phyloP scores from a whole-genome alignment of 2,113 vertebrate species.

The Morphnarchus princeps region DNA sequence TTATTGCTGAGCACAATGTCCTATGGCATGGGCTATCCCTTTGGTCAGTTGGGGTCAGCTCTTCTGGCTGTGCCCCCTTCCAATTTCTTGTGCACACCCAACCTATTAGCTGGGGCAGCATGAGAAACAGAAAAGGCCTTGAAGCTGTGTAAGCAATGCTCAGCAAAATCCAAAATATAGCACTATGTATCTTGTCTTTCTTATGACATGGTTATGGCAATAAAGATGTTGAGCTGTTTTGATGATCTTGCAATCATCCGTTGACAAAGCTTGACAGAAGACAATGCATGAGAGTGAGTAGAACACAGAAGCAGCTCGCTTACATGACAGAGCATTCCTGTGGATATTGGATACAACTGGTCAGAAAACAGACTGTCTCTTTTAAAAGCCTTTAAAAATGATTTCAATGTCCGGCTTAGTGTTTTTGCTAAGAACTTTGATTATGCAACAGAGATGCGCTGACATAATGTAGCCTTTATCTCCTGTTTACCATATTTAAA shows the following conservation, averaged over 20 bases:
- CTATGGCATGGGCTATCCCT: background rate
- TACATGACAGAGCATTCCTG: background rate
- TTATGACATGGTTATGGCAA: background rate
- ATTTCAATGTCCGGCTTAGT: background rate
- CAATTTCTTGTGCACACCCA: background rate
- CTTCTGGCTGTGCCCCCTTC: background rate
- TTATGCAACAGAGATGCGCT: background rate
- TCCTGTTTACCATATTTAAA: slow-evolving; percentile 35
- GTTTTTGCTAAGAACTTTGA: background rate
- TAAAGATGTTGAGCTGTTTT: background rate
- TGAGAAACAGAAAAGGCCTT: background rate
- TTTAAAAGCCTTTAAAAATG: background rate
- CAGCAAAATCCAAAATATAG: background rate
- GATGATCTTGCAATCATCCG: background rate
- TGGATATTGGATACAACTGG: background rate
- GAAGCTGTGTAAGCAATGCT: background rate
- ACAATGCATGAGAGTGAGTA: background rate
- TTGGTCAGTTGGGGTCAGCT: background rate
- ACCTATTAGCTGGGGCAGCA: background rate
- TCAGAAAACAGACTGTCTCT: background rate
- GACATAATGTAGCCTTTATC: background rate
- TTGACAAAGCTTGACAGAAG: background rate
- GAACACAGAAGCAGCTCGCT: background rate
- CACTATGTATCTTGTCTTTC: background rate
- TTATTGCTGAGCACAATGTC: background rate